Conservation (phyloP, 2,888 invertebrate species). For the Mayetiola destructor region DNA sequence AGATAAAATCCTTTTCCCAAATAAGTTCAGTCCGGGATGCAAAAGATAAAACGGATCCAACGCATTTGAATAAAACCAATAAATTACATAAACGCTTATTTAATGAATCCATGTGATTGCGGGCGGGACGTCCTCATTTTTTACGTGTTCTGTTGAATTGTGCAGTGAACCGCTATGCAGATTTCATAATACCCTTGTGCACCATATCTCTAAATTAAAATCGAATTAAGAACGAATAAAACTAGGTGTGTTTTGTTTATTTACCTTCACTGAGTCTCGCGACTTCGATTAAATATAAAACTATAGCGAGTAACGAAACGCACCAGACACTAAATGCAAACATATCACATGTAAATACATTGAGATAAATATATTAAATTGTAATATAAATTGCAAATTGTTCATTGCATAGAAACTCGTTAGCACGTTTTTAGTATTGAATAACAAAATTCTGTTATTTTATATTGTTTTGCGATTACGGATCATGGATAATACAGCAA, state of each 20-base stretch:
- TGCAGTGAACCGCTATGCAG: not conserved
- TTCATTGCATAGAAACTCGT: not conserved
- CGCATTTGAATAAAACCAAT: not conserved
- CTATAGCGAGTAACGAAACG: not conserved
- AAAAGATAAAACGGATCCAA: not conserved
- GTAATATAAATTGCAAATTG: too few relatives aligned
- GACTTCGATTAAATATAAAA: not conserved
- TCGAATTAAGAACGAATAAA: conserved; percentile 1
- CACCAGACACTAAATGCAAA: not conserved
- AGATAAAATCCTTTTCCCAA: too few relatives aligned
- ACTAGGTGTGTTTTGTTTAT: not conserved
- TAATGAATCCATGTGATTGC: conserved; percentile 2
- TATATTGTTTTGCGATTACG: not conserved
- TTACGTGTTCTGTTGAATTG: too few relatives aligned
- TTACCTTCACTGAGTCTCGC: too few relatives aligned
- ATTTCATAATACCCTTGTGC: conserved; percentile 5
- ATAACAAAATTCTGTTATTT: not conserved
- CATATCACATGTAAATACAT: not conserved
- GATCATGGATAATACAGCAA: too few relatives aligned
- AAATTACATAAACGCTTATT: conserved; percentile 10
- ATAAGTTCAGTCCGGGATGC: too few relatives aligned
- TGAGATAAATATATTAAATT: too few relatives aligned
- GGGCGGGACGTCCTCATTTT: too few relatives aligned
- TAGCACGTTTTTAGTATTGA: not conserved
- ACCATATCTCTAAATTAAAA: conserved; percentile 13